Conservation (phyloP, 2,888 invertebrate genomes). For the Tachina fera region DNA sequence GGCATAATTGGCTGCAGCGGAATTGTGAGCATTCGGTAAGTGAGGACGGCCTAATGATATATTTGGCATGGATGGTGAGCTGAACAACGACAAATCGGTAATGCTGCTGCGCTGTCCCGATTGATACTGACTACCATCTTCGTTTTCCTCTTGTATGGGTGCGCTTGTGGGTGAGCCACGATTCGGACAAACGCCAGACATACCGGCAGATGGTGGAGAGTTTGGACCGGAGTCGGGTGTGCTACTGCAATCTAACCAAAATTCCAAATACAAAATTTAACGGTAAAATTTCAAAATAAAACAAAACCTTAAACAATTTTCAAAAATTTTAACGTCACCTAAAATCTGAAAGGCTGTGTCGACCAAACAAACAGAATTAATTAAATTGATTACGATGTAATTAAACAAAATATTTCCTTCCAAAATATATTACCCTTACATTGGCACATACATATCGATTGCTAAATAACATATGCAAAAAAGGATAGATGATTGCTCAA, state of each 20-base stretch:
- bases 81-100: slow-evolving; percentile 91
- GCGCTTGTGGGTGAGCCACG: slow-evolving; percentile 87
- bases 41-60: slow-evolving; percentile 95
- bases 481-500: too few relatives aligned
- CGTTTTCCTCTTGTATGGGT: slow-evolving; percentile 92
- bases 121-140: slow-evolving; percentile 86
- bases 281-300: not conserved
- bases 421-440: too few relatives aligned
- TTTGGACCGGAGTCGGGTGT: slow-evolving; percentile 91
- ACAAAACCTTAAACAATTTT: too few relatives aligned
- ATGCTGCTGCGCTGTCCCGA: slow-evolving; percentile 87
- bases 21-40: slow-evolving; percentile 82
- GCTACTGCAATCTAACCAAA: slow-evolving; percentile 84
- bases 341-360: too few relatives aligned
- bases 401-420: too few relatives aligned
- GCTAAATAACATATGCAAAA: too few relatives aligned
- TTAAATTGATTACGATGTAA: too few relatives aligned
- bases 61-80: slow-evolving; percentile 98
- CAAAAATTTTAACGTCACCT: too few relatives aligned
- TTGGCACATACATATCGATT: too few relatives aligned
- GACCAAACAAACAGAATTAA: too few relatives aligned
- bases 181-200: slow-evolving; percentile 72
- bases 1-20: slow-evolving; percentile 76
- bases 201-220: slow-evolving; percentile 87
- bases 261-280: not conserved